These are phyloP conservation scores for Columba janthina DNA, from an alignment of 2,113 vertebrate genomes.

Conservation along the genomic window DNA sequence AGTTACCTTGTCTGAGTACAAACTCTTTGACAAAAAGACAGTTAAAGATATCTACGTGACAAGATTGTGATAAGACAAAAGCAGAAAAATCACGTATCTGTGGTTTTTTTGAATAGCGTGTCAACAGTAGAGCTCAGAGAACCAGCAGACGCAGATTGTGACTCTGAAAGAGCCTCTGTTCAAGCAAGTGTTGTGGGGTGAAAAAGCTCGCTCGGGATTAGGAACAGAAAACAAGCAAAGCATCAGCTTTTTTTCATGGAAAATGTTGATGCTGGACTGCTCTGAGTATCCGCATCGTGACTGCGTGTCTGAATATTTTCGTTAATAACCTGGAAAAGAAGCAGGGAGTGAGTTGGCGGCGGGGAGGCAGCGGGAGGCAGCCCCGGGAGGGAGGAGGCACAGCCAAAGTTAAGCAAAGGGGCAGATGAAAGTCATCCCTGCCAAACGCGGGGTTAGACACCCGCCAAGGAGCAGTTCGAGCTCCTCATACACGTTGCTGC, in stretches of 20 bases:
- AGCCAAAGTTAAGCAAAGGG: neutral
- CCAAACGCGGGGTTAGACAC: fast-evolving
- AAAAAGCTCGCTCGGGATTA: neutral
- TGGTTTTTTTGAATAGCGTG: neutral
- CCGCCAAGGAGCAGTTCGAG: neutral
- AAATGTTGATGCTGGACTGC: neutral
- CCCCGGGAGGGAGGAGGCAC: neutral
- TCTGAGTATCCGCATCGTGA: neutral
- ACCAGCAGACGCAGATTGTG: neutral
- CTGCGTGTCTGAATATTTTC: neutral
- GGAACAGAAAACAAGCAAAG: neutral
- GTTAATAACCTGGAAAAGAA: neutral
- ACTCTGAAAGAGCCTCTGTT: neutral
- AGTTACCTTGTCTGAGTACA: neutral
- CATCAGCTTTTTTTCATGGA: neutral
- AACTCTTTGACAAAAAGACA: fast-evolving
- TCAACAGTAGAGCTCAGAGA: neutral
- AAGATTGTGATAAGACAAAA: neutral
- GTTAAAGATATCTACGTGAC: neutral
- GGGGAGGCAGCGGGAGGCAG: neutral
- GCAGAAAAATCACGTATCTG: neutral
- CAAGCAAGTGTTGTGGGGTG: neutral
- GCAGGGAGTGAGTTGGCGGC: neutral
- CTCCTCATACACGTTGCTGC: neutral
- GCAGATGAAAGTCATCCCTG: neutral